A percentile compares a stretch with the other conserved stretches of the same genome.
Evolutionary conservation across 1,140 invertebrate genomes (phyloP).

Genomic region (Contarinia nasturtii): DNA sequence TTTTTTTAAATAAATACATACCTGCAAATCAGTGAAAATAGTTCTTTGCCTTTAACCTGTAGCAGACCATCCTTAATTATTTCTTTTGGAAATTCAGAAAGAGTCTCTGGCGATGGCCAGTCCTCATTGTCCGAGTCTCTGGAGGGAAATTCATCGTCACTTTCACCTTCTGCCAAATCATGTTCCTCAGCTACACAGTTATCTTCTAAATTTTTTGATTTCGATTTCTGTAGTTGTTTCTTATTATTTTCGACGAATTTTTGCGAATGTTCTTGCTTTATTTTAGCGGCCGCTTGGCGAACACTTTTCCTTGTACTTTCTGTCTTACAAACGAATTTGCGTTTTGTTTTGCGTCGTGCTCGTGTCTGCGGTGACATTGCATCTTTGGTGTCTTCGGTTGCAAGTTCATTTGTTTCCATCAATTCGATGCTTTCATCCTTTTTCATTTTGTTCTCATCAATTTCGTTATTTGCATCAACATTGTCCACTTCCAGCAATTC

Average conservation of each 20-base stretch:
- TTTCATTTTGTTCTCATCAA: not conserved
- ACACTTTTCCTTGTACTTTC: not conserved
- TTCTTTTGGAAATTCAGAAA: conserved; percentile 1
- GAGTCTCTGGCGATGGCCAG: not conserved
- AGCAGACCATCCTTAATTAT: conserved; percentile 1
- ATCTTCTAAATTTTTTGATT: not conserved
- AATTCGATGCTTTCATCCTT: no score
- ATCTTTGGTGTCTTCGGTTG: no score
- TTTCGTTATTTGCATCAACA: not conserved
- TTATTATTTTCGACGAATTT: not conserved
- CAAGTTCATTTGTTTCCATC: no score
- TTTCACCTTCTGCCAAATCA: not conserved
- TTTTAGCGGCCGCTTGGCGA: not conserved
- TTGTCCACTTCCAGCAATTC: not conserved
- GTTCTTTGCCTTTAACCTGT: not conserved
- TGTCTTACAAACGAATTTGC: not conserved
- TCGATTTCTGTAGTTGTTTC: not conserved
- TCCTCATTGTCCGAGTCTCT: conserved; percentile 4
- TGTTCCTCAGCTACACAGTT: not conserved
- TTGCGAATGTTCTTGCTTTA: not conserved
- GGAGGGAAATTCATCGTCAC: conserved; percentile 1
- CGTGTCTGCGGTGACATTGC: not conserved
- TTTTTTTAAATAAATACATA: no score
- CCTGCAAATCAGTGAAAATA: not conserved
- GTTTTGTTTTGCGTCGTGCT: not conserved